Evolutionary conservation across 64 coral and sea anemone genomes (phyloP).

Genomic region (Actinia equina): DNA sequence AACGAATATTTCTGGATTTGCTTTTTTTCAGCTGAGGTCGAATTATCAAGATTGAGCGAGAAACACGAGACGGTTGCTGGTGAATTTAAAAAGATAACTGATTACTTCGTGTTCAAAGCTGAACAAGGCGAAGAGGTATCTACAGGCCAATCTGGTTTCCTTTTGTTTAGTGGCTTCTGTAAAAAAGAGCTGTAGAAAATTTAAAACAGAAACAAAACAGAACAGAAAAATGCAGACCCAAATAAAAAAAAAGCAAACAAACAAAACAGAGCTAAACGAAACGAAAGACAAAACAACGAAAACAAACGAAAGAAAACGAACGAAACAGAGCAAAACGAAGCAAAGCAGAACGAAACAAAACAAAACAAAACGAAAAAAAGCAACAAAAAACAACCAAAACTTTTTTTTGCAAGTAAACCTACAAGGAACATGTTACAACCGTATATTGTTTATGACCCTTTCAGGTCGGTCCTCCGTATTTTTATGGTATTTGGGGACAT

Average conservation of each 20-base stretch:
- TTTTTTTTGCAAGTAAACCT: too few relatives aligned
- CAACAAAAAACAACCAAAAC: too few relatives aligned
- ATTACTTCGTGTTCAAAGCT: slow-evolving; percentile 67
- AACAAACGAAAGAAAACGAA: background rate
- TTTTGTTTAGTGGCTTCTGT: background rate
- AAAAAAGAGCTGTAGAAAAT: background rate
- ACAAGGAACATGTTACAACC: background rate
- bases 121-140: slow-evolving; percentile 65
- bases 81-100: slow-evolving; percentile 56
- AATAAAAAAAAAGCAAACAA: background rate
- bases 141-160: background rate
- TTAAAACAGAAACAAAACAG: background rate
- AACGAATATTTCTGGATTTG: background rate
- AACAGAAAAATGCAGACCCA: background rate
- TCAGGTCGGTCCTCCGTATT: slow-evolving; percentile 61
- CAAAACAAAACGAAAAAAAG: too few relatives aligned
- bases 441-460: background rate
- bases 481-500: slow-evolving; percentile 92
- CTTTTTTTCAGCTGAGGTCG: slow-evolving; percentile 38
- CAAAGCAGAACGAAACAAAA: background rate
- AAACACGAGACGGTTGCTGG: slow-evolving; percentile 67
- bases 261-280: too few relatives aligned
- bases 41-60: slow-evolving; percentile 47
- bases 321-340: too few relatives aligned
- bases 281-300: too few relatives aligned